Conservation (phyloP, 2,797 vertebrate species). For the Phataginus tetradactyla region DNA sequence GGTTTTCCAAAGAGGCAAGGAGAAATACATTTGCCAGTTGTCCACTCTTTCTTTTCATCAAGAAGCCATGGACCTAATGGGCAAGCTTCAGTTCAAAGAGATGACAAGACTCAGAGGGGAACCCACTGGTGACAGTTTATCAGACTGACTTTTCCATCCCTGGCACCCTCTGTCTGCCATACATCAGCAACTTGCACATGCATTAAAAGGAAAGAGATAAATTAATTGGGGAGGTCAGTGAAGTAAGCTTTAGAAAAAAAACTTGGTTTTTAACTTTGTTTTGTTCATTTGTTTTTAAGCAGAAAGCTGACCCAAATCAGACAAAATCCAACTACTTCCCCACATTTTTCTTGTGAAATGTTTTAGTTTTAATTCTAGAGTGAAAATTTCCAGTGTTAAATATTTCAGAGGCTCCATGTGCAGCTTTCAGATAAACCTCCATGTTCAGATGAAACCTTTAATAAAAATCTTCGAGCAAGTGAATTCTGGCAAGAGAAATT, state of each 20-base stretch:
- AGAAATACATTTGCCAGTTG: not conserved
- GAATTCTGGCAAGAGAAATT: conserved; percentile 11
- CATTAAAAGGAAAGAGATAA: conserved; percentile 19
- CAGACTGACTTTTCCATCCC: not conserved
- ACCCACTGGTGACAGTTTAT: not conserved
- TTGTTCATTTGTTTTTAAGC: not conserved
- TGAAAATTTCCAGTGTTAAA: not conserved
- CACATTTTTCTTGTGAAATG: conserved; percentile 15
- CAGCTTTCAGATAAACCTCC: not conserved
- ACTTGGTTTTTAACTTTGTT: conserved; percentile 14
- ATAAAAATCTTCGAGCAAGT: conserved; percentile 45
- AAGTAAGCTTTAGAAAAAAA: conserved; percentile 9
- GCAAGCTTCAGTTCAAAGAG: not conserved
- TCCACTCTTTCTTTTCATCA: not conserved
- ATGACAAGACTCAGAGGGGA: not conserved
- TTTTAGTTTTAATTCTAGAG: not conserved
- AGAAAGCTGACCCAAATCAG: conserved; percentile 10
- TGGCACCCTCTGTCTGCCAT: not conserved
- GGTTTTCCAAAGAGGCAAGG: conserved; percentile 2
- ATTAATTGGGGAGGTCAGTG: not conserved
- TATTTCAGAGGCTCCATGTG: not conserved
- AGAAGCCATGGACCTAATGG: not conserved
- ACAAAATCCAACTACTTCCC: not conserved
- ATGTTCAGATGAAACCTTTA: conserved; percentile 22
- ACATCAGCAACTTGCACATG: not conserved